Evolutionary conservation across 2,888 invertebrate genomes (phyloP).

Genomic region (Pomacea canaliculata): DNA sequence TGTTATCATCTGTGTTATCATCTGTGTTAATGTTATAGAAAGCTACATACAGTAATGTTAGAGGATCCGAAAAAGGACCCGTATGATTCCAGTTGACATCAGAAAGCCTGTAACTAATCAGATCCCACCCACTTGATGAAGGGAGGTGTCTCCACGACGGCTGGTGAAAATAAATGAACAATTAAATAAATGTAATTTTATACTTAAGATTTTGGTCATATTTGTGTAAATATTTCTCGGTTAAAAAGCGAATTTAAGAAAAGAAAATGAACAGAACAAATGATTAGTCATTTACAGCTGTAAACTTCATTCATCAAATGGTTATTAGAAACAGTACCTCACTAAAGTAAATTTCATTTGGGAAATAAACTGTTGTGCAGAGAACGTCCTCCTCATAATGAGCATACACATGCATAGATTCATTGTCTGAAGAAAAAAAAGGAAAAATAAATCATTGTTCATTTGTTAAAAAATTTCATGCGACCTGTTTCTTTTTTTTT

Average conservation of each 20-base stretch:
- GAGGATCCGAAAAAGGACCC: not conserved
- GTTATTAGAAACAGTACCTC: not conserved
- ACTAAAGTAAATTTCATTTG: conserved; percentile 14
- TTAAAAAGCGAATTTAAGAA: not conserved
- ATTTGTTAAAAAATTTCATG: not conserved
- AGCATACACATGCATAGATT: conserved; percentile 12
- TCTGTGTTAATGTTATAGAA: too few species aligned
- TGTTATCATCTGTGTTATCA: too few species aligned
- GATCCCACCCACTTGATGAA: not conserved
- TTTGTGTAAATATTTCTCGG: not conserved
- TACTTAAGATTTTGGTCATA: not conserved
- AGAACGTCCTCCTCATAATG: conserved; percentile 18
- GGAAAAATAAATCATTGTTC: not conserved
- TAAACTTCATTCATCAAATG: too few species aligned
- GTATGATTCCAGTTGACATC: not conserved
- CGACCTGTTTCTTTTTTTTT: not conserved
- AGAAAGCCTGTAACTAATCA: not conserved
- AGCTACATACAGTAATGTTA: too few species aligned
- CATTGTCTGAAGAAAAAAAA: not conserved
- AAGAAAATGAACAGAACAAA: not conserved
- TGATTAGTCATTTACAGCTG: too few species aligned
- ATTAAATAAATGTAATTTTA: not conserved
- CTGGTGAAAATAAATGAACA: not conserved
- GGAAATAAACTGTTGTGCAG: conserved; percentile 13
- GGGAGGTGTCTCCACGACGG: not conserved